phyloP scores from a whole-genome alignment of 2,888 invertebrate species.

The Holacanthella duospinosa region DNA sequence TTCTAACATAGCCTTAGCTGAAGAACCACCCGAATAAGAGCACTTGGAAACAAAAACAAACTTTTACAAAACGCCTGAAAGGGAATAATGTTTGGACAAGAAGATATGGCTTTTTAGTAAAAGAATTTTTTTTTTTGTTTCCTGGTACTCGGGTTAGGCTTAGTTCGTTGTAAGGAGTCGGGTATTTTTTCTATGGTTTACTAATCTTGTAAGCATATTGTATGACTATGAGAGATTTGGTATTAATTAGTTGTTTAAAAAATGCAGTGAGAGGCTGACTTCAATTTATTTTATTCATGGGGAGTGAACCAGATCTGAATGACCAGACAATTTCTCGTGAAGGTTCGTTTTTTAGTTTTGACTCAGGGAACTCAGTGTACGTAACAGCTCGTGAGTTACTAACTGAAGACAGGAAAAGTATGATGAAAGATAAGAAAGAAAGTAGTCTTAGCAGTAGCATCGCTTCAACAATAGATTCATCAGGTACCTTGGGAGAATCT shows the following conservation, averaged over 20 bases:
- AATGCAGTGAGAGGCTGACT: background rate
- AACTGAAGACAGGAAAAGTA: background rate
- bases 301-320: constrained; percentile 10
- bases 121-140: too few species aligned
- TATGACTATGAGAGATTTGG: background rate
- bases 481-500: too few species aligned
- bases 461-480: background rate
- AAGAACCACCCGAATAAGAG: too few species aligned
- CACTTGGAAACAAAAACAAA: too few species aligned
- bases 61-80: too few species aligned
- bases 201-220: background rate
- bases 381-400: constrained; percentile 21
- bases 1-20: too few species aligned
- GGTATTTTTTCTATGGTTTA: background rate
- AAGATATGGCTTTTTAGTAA: too few species aligned
- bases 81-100: too few species aligned
- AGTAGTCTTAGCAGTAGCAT: constrained; percentile 1
- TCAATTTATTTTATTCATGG: too few species aligned
- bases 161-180: too few species aligned
- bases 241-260: background rate
- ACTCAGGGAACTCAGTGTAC: constrained; percentile 30
- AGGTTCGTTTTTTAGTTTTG: constrained; percentile 29
- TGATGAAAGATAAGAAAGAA: background rate
- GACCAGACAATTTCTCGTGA: constrained; percentile 13
- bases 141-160: too few species aligned